Evolutionary conservation across 2,888 invertebrate species (phyloP), one percentile per base, ranked within the genome.

Genomic region (Drosophila sordidula): DNA sequence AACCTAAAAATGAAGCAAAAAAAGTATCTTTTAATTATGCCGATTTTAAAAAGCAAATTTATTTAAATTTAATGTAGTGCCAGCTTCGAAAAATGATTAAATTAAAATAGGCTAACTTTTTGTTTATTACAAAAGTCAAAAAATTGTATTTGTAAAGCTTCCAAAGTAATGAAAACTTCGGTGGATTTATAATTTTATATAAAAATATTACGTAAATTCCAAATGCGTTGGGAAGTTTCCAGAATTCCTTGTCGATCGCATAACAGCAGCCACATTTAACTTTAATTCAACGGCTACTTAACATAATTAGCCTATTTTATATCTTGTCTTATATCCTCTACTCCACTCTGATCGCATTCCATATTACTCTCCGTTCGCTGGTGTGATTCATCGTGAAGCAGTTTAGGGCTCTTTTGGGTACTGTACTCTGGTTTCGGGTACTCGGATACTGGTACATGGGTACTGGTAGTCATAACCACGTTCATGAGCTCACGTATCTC

Each of bases 401-500:
- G 25, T 62, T 62, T 46, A 67, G 71, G 72, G 50, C 66, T 50
- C 52, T 61, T 50, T 57, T 22, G 39, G 45, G 6, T 34, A 64
- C 64, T 58, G 70, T 52, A 61, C 68, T 62, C 51, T 11, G 49
- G 39, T 39, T 5, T 58, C 25, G 41, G 22, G 39, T 38, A 44
- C 22, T 49, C 34, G 41, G 3, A 9, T 29, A 29, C 29, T 29
- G 29, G 29, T 12, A 34, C 12, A 12, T 34, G 47, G 16, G 38
- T 38, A 61, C 44, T 67, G 34, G 25, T 26, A 44, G 39, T 50
- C 56, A 56, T 54, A 67, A 68, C 68, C 80, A 80, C 80, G 80
- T 83, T 67, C 70, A 71, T 69, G 65, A 80, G 72, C 80, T 78
- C 81, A 81, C 81, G 83, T 81, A 80, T 78, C 64, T 72, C 57